Evolutionary conservation across 2,888 invertebrate species (phyloP), one percentile per base, ranked within the genome.

Genomic region (Orchesellides sinensis): DNA sequence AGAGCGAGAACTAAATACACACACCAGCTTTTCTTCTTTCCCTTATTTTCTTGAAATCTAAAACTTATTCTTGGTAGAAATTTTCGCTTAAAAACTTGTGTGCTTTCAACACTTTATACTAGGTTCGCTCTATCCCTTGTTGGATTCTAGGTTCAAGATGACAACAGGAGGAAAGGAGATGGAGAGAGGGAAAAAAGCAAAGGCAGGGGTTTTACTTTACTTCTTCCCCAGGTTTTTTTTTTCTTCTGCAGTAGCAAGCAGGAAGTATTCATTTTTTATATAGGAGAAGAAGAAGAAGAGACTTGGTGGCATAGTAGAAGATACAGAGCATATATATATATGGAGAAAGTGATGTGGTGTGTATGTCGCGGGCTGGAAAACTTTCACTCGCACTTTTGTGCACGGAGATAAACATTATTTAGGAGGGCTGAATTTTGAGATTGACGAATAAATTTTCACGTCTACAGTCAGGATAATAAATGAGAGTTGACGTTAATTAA

Each of bases 401-500:
- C 19, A 29, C 10, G 23, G 25, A 40, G 59, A 72, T 59, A 72
- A 70, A 72, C 72, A 72, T 56, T 49, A 69, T 54, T 69, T 29
- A 49, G 79, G 56, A 79, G 72, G 72, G 56, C 32, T 61, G 56
- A 63, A 79, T 72, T 79, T 79, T 70, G 54, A 72, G 72, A 82
- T 73, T 81, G 80, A 81, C 63, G 80, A 81, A 81, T 81, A 81
- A 73, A 82, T 74, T 74, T 63, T 49, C 73, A 74, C 74, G 74
- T 74, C 52, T n/a, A 21, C 66, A 70, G 61, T 70, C 70, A 70
- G 70, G 70, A 83, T 83, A 83, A 77, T 83, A 83, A 77, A 83
- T 77, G 77, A 56, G 61, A 77, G 77, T 54, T 83, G 83, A 83
- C 75, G 72, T 69, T 83, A 83, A 83, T 83, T 69, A 83, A 83